phyloP scores from a whole-genome alignment of 2,113 vertebrate genomes.

The Sitta europaea region DNA sequence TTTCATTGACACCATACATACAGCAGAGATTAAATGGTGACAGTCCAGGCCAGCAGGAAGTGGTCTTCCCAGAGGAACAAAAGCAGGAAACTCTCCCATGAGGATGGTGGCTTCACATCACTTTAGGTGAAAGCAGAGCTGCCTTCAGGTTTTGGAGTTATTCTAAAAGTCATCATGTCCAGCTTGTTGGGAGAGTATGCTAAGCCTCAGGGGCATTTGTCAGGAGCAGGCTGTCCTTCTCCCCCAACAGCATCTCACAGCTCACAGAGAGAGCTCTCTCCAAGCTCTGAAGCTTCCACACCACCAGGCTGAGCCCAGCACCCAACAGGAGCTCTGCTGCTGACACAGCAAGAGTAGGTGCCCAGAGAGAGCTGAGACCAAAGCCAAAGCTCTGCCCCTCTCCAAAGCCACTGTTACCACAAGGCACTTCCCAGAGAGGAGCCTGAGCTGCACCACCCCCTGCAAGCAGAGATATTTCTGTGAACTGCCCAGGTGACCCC shows the following conservation, averaged over 20 bases:
- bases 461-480: neutral
- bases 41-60: neutral
- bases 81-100: neutral
- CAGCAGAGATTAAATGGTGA: neutral
- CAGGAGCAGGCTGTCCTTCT: neutral
- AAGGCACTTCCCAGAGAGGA: neutral
- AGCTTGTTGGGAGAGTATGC: accelerated
- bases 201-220: neutral
- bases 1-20: neutral
- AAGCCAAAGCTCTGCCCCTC: neutral
- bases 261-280: neutral
- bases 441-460: accelerated
- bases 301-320: neutral
- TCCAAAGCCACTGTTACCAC: neutral
- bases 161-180: neutral
- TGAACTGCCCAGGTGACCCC: neutral
- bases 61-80: neutral
- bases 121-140: neutral
- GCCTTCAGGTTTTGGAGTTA: neutral
- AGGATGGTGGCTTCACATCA: neutral
- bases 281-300: too few species aligned
- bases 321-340: neutral
- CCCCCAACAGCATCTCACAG: neutral
- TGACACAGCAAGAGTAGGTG: accelerated
- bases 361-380: too few species aligned